These are phyloP conservation scores for Sphaeramia orbicularis DNA, from an alignment of 2,797 vertebrate species.

Conservation along the genomic window DNA sequence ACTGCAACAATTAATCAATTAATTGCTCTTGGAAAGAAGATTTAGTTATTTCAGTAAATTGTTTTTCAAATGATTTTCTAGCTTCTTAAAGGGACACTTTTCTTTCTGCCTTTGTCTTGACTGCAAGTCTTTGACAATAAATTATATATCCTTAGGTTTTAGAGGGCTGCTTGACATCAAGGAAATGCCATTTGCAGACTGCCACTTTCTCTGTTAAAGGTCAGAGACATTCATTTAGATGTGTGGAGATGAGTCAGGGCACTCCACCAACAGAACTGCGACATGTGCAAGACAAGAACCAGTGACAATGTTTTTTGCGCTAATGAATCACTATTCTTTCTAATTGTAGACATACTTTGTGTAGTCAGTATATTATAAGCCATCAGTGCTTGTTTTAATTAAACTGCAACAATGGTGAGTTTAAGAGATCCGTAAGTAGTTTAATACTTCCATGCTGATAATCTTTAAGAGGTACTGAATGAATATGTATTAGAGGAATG, in stretches of 20 bases:
- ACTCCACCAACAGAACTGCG: not conserved
- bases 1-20: no score
- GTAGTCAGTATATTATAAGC: no score
- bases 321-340: not conserved
- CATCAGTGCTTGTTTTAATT: not conserved
- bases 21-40: no score
- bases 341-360: not conserved
- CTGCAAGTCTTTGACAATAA: not conserved
- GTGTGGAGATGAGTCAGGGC: not conserved
- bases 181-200: conserved; percentile 31
- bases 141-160: not conserved
- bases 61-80: no score
- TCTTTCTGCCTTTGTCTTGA: not conserved
- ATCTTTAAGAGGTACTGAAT: conserved; percentile 33
- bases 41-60: no score
- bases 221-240: conserved; percentile 19
- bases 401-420: conserved; percentile 2
- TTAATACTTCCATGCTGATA: conserved; percentile 1
- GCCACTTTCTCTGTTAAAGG: conserved; percentile 33
- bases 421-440: conserved; percentile 18
- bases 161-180: not conserved
- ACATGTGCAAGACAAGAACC: conserved; percentile 17
- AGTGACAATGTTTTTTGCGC: conserved; percentile 11
- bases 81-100: not conserved
- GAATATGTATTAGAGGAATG: conserved; percentile 49